These are phyloP conservation scores for Xanthia icteritia DNA, from an alignment of 2,888 invertebrate species.

Conservation along the genomic window DNA sequence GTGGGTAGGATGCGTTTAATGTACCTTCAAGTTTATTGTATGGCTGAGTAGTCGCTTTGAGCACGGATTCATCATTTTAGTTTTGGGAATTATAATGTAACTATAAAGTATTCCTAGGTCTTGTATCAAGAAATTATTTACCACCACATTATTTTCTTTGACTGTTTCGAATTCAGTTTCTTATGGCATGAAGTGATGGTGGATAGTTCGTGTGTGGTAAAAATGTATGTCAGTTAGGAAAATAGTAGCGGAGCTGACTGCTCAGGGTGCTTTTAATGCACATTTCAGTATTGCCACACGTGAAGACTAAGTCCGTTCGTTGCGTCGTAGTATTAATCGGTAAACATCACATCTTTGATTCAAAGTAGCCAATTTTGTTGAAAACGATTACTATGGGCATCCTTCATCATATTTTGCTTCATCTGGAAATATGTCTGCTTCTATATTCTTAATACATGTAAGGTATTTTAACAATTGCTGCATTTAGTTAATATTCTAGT, in stretches of 20 bases:
- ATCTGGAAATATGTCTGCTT: neutral
- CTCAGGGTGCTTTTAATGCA: too few species aligned
- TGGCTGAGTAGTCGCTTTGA: slow-evolving; percentile 27
- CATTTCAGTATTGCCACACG: neutral
- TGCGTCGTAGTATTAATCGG: too few species aligned
- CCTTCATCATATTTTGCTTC: neutral
- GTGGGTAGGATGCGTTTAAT: slow-evolving; percentile 62
- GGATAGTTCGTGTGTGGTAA: neutral
- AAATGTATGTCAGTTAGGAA: neutral
- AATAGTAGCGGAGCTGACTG: neutral
- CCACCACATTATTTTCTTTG: neutral
- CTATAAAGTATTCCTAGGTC: neutral
- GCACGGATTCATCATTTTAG: slow-evolving; percentile 11
- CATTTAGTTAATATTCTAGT: neutral
- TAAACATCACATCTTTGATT: neutral
- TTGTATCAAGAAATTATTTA: too few species aligned
- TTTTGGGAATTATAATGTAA: neutral
- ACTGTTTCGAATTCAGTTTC: neutral
- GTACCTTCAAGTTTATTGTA: slow-evolving; percentile 58
- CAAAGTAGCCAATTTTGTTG: neutral
- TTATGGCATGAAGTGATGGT: neutral
- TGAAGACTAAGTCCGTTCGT: too few species aligned
- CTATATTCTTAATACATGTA: neutral
- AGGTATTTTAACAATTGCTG: neutral
- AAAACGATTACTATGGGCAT: too few species aligned